Percentiles rank a stretch among this genome's conserved stretches.
phyloP scores from a whole-genome alignment of 2,797 vertebrate genomes.

The Enteromius paludinosus region DNA sequence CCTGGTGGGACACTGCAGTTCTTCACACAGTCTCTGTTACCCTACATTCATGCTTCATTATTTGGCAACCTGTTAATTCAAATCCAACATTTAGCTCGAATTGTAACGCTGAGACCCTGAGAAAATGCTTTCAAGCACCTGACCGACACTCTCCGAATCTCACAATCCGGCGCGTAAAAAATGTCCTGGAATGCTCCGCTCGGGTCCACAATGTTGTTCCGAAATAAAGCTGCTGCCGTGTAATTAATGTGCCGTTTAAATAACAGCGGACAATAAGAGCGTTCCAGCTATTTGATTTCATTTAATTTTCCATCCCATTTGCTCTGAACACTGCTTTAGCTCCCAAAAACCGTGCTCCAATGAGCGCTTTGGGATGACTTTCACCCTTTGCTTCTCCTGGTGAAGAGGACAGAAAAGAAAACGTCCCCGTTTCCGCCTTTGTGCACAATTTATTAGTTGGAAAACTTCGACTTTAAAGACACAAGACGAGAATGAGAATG shows the following conservation, averaged over 20 bases:
- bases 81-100: constrained; percentile 76
- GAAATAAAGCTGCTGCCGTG: constrained; percentile 92
- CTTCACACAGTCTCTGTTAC: constrained; percentile 85
- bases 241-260: constrained; percentile 98
- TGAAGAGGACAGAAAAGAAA: constrained; percentile 85
- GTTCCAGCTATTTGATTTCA: constrained; percentile 98
- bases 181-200: constrained; percentile 89
- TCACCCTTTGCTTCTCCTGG: constrained; percentile 85
- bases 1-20: constrained; percentile 86
- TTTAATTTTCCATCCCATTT: constrained; percentile 99
- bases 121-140: constrained; percentile 68
- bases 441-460: constrained; percentile 89
- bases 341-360: constrained; percentile 87
- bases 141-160: constrained; percentile 70
- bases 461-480: constrained; percentile 85
- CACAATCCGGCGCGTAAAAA: constrained; percentile 79
- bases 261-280: constrained; percentile 87
- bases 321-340: constrained; percentile 88
- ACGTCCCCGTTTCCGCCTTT: constrained; percentile 84
- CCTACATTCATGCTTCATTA: constrained; percentile 87
- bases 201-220: constrained; percentile 89
- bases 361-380: constrained; percentile 88
- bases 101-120: constrained; percentile 76
- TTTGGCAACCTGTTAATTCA: constrained; percentile 89
- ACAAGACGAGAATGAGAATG: constrained; percentile 85